Evolutionary conservation across 2,113 vertebrate species (phyloP).

Genomic region (Turdus rufiventris): DNA sequence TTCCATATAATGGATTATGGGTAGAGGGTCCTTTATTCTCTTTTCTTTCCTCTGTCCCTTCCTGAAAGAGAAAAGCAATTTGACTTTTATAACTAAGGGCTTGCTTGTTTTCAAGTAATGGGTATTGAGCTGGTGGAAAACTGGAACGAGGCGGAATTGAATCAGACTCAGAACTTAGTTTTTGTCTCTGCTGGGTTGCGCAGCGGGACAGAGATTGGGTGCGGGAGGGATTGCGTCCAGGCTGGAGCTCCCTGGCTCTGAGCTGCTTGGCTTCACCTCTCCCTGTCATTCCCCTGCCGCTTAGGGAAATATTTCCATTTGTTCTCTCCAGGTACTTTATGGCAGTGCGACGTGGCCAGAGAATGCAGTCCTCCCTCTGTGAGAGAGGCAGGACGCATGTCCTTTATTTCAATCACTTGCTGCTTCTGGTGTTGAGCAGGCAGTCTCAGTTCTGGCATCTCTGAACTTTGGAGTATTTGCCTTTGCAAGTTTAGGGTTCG

Average conservation of each 20-base stretch:
- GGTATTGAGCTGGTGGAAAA: neutral
- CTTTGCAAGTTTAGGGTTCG: neutral
- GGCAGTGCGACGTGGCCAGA: neutral
- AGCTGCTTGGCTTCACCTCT: slow-evolving; percentile 26
- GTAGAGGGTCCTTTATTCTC: neutral
- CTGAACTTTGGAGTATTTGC: neutral
- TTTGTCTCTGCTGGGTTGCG: neutral
- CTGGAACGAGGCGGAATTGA: neutral
- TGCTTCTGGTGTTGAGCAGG: neutral
- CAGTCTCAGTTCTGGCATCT: neutral
- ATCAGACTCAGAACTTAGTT: fast-evolving
- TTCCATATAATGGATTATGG: neutral
- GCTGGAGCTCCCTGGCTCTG: neutral
- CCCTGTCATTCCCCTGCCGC: neutral
- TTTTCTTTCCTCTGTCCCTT: neutral
- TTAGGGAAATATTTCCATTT: slow-evolving; percentile 46
- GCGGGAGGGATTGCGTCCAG: neutral
- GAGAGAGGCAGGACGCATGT: neutral
- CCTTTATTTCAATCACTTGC: fast-evolving
- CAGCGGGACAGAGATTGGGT: neutral
- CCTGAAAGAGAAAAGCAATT: neutral
- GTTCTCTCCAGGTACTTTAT: slow-evolving; percentile 55
- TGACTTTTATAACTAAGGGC: neutral
- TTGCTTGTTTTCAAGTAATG: neutral
- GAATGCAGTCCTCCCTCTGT: neutral